Evolutionary conservation across 2,888 invertebrate species (phyloP).

Genomic region (Tyria jacobaeae): DNA sequence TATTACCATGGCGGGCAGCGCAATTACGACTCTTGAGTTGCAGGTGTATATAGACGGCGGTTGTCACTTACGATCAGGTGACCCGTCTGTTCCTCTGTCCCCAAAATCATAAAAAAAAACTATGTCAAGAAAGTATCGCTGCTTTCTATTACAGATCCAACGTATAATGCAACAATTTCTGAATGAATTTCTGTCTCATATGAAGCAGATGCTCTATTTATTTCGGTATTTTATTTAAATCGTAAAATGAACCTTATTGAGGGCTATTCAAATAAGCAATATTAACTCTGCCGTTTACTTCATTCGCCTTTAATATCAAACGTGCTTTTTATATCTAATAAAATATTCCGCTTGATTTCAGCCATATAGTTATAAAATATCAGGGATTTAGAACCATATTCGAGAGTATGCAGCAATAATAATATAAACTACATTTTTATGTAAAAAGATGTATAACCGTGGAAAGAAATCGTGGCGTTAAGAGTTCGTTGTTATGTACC

Average conservation of each 20-base stretch:
- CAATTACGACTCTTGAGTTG: too few relatives aligned
- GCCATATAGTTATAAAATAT: slow-evolving; percentile 25
- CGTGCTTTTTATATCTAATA: slow-evolving; percentile 38
- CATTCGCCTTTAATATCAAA: slow-evolving; percentile 34
- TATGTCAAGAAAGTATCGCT: background rate
- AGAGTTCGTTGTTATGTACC: slow-evolving; percentile 60
- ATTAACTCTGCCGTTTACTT: slow-evolving; percentile 32
- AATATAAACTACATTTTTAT: slow-evolving; percentile 46
- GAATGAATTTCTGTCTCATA: slow-evolving; percentile 10
- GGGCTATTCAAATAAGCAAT: slow-evolving; percentile 41
- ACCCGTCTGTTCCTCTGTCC: too few relatives aligned
- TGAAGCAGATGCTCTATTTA: slow-evolving; percentile 1
- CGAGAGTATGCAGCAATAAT: slow-evolving; percentile 25
- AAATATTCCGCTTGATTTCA: slow-evolving; percentile 41
- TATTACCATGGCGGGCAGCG: too few relatives aligned
- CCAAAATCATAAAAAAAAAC: too few relatives aligned
- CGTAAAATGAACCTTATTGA: slow-evolving; percentile 40
- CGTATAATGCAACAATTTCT: background rate
- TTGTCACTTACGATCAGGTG: too few relatives aligned
- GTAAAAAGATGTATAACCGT: slow-evolving; percentile 48
- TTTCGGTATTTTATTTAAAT: slow-evolving; percentile 30
- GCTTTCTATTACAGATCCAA: slow-evolving; percentile 1
- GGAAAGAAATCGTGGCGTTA: slow-evolving; percentile 58
- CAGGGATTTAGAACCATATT: slow-evolving; percentile 28
- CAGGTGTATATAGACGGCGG: too few relatives aligned